Evolutionary conservation across 64 coral and sea anemone species (phyloP).

Genomic region (Montipora sp.): DNA sequence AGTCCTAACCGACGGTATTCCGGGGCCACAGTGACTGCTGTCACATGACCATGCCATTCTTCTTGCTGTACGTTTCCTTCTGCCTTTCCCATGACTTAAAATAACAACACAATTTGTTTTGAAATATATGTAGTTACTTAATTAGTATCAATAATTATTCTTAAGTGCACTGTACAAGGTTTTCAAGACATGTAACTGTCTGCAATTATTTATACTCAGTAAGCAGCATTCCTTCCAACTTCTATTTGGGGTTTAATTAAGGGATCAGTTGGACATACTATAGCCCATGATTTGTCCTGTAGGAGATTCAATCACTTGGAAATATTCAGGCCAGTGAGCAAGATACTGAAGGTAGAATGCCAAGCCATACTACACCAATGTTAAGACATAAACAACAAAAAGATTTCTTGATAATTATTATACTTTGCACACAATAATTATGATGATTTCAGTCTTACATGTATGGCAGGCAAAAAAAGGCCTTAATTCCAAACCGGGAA

Average conservation of each 20-base stretch:
- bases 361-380: constrained; percentile 74
- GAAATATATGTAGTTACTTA: not conserved
- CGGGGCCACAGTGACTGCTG: constrained; percentile 94
- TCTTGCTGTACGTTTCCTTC: constrained; percentile 89
- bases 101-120: not conserved
- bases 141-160: not conserved
- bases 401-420: not conserved
- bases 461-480: not conserved
- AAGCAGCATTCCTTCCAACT: too few species aligned
- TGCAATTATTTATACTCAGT: too few species aligned
- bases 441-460: not conserved
- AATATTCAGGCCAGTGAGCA: constrained; percentile 93
- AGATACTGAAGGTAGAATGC: constrained; percentile 90
- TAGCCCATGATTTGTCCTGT: constrained; percentile 90
- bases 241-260: too few species aligned
- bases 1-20: constrained; percentile 92
- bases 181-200: too few species aligned
- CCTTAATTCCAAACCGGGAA: not conserved
- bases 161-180: too few species aligned
- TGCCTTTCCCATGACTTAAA: constrained; percentile 98
- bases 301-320: constrained; percentile 87
- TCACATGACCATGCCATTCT: constrained; percentile 99
- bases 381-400: not conserved
- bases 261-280: constrained; percentile 54
- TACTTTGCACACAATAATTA: not conserved